A percentile compares a stretch with the other conserved stretches of the same genome.
These are phyloP conservation scores for Spilarctia lutea DNA, from an alignment of 2,888 invertebrate genomes.

Conservation along the genomic window DNA sequence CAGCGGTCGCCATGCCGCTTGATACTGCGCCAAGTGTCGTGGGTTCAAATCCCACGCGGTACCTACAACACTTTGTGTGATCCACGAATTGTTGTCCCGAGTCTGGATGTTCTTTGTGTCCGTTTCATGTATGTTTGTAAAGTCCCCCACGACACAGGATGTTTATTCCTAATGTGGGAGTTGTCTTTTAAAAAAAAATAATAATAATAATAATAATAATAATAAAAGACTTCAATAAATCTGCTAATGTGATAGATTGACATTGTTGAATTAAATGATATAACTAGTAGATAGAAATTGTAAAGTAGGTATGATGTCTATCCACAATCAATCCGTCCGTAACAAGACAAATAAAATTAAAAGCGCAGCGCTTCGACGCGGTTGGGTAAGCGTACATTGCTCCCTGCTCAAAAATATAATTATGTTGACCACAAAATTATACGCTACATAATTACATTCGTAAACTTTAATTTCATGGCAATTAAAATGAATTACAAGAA, in stretches of 20 bases:
- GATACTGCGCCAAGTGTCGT: too few species aligned
- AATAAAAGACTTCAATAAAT: background rate
- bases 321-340: slow-evolving; percentile 15
- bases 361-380: slow-evolving; percentile 15
- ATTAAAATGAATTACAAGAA: slow-evolving; percentile 19
- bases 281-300: background rate
- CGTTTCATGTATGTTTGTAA: too few species aligned
- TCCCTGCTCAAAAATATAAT: slow-evolving; percentile 18
- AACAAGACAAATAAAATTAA: slow-evolving; percentile 24
- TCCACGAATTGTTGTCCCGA: too few species aligned
- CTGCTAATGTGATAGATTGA: background rate
- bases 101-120: too few species aligned
- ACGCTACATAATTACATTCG: slow-evolving; percentile 8
- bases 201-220: too few species aligned
- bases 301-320: background rate
- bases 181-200: too few species aligned
- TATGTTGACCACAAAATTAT: slow-evolving; percentile 22
- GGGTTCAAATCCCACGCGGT: too few species aligned
- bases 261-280: background rate
- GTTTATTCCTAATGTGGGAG: too few species aligned
- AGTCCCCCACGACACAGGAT: too few species aligned
- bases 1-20: too few species aligned
- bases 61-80: too few species aligned
- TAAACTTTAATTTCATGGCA: slow-evolving; percentile 20
- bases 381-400: slow-evolving; percentile 38